A percentile compares a stretch with the other conserved stretches of the same genome.
Evolutionary conservation across 2,888 invertebrate species (phyloP).

Genomic region (Cinara cedri): DNA sequence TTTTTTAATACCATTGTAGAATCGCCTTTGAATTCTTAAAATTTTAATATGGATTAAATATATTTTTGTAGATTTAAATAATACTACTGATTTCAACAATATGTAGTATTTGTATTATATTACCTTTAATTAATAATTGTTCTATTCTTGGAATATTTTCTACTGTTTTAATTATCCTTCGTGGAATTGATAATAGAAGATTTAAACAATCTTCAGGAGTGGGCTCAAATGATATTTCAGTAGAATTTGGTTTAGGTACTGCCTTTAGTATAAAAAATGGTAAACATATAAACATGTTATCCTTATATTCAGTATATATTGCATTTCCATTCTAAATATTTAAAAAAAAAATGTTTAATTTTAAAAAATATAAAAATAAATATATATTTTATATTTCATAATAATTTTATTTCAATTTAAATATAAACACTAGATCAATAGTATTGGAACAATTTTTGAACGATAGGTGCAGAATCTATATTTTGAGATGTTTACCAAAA

Average conservation of each 20-base stretch:
- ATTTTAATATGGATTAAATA: background rate
- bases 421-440: too few relatives aligned
- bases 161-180: constrained; percentile 66
- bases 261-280: constrained; percentile 67
- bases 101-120: background rate
- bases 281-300: constrained; percentile 69
- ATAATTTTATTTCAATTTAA: too few relatives aligned
- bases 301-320: constrained; percentile 68
- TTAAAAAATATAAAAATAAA: too few relatives aligned
- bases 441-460: too few relatives aligned
- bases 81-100: background rate
- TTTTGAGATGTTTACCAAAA: too few relatives aligned
- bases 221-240: constrained; percentile 68
- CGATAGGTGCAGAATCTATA: too few relatives aligned
- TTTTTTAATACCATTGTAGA: constrained; percentile 46
- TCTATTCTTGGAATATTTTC: constrained; percentile 71
- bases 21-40: constrained; percentile 33
- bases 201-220: constrained; percentile 66
- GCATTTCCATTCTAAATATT: constrained; percentile 69
- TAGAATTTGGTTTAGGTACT: constrained; percentile 63
- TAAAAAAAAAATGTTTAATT: background rate
- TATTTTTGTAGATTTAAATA: too few relatives aligned
- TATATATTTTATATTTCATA: too few relatives aligned
- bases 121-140: constrained; percentile 73
- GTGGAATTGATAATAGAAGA: constrained; percentile 65